These are phyloP conservation scores for Rhinoderma darwinii DNA, from an alignment of 2,113 vertebrate genomes.

Conservation along the genomic window DNA sequence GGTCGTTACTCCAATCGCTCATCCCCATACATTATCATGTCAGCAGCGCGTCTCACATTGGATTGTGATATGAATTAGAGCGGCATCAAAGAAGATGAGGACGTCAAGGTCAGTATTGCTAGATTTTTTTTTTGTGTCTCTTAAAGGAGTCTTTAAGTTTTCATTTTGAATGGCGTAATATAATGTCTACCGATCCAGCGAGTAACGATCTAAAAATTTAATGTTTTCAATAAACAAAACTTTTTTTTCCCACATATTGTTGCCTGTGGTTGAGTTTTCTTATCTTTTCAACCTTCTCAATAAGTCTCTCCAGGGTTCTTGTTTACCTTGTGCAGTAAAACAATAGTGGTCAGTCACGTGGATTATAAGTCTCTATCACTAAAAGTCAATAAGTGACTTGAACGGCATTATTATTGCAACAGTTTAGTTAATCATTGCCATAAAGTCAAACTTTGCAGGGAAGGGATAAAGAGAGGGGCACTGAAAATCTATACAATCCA, in stretches of 20 bases:
- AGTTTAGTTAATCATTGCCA: slow-evolving; percentile 32
- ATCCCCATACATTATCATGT: too few relatives aligned
- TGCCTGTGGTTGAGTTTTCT: slow-evolving; percentile 11
- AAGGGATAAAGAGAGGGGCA: background rate
- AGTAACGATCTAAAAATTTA: background rate
- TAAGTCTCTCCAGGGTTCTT: background rate
- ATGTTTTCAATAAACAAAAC: background rate
- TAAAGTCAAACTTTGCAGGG: background rate
- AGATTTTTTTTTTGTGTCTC: background rate
- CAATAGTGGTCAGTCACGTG: slow-evolving; percentile 29
- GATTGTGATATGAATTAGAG: background rate
- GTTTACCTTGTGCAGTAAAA: slow-evolving; percentile 28
- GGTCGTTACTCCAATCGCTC: too few relatives aligned
- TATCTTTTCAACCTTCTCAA: slow-evolving; percentile 15
- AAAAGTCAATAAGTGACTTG: slow-evolving; percentile 28
- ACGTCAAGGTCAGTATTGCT: background rate
- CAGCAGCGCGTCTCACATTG: too few relatives aligned
- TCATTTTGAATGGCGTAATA: too few relatives aligned
- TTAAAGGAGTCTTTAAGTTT: background rate
- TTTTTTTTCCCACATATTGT: slow-evolving; percentile 2
- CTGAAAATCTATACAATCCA: slow-evolving; percentile 20
- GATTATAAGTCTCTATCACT: slow-evolving; percentile 12
- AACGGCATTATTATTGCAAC: background rate
- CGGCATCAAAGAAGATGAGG: background rate
- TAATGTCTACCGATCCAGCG: background rate